These are phyloP conservation scores for Pheosia gnoma DNA, from an alignment of 2,888 invertebrate species.

Conservation along the genomic window DNA sequence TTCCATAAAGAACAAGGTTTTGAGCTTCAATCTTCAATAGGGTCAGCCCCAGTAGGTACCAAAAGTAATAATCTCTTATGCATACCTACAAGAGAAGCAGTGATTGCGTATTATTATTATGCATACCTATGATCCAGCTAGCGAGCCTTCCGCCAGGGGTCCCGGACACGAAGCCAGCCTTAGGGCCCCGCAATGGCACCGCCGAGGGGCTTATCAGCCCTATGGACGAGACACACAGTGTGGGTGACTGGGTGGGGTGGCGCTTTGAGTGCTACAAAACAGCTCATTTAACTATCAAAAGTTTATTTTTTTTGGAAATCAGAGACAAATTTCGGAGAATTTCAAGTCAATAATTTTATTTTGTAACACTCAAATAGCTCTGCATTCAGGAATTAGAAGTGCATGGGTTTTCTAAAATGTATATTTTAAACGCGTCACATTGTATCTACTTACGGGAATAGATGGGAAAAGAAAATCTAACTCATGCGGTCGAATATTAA, in stretches of 20 bases:
- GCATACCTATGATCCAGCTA: conserved; percentile 86
- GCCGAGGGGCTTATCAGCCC: conserved; percentile 78
- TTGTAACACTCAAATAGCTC: conserved; percentile 31
- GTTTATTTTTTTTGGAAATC: too few relatives aligned
- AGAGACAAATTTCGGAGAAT: conserved; percentile 1
- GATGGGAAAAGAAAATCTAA: too few relatives aligned
- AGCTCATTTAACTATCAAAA: background rate
- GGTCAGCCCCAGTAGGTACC: too few relatives aligned
- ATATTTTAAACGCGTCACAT: too few relatives aligned
- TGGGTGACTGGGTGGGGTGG: conserved; percentile 28
- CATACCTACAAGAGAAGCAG: too few relatives aligned
- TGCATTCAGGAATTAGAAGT: conserved; percentile 25
- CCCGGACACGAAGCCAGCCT: conserved; percentile 77
- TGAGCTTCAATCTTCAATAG: too few relatives aligned
- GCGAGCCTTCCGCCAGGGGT: conserved; percentile 82
- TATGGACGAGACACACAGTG: conserved; percentile 54
- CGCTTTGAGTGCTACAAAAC: conserved; percentile 32
- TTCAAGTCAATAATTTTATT: background rate
- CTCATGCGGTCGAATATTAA: too few relatives aligned
- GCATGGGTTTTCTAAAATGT: conserved; percentile 11
- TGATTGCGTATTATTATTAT: background rate
- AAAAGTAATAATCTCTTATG: too few relatives aligned
- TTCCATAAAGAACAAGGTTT: too few relatives aligned
- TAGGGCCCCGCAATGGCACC: conserved; percentile 64
- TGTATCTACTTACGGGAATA: too few relatives aligned